phyloP scores from a whole-genome alignment of 2,888 invertebrate species.

The Sylvicola fuscatus region DNA sequence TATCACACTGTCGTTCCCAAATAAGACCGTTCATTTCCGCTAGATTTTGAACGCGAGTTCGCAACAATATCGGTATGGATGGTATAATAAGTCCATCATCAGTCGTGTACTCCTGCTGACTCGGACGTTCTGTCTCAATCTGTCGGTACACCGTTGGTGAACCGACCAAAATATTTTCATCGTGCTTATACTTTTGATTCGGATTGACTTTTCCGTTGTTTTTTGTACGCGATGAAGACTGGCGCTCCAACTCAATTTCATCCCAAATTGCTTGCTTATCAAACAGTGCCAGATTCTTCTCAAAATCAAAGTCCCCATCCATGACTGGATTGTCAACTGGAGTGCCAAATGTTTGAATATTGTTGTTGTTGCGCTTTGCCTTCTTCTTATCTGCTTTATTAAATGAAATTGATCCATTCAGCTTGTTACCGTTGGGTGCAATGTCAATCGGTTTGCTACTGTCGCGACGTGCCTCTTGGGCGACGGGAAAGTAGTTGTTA shows the following conservation, averaged over 20 bases:
- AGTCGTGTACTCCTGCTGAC: slow-evolving; percentile 13
- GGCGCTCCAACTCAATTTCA: slow-evolving; percentile 39
- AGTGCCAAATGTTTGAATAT: slow-evolving; percentile 20
- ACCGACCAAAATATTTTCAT: slow-evolving; percentile 62
- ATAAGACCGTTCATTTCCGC: slow-evolving; percentile 47
- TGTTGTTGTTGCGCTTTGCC: slow-evolving; percentile 16
- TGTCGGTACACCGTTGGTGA: slow-evolving; percentile 41
- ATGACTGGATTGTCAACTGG: slow-evolving; percentile 22
- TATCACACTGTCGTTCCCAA: slow-evolving; percentile 44
- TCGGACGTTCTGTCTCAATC: slow-evolving; percentile 33
- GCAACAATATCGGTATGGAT: slow-evolving; percentile 41
- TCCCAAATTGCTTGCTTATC: slow-evolving; percentile 68
- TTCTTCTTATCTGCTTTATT: slow-evolving; percentile 8
- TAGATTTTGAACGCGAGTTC: slow-evolving; percentile 42
- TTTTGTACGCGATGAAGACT: slow-evolving; percentile 14
- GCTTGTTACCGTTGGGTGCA: slow-evolving; percentile 9
- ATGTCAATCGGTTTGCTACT: slow-evolving; percentile 22
- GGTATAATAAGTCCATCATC: slow-evolving; percentile 71
- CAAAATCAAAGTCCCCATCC: slow-evolving; percentile 75
- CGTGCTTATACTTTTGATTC: slow-evolving; percentile 44
- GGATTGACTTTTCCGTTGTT: no score
- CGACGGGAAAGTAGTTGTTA: slow-evolving; percentile 7
- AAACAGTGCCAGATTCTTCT: slow-evolving; percentile 79
- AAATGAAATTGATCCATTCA: slow-evolving; percentile 4
- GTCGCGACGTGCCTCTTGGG: no score